Evolutionary conservation across 2,888 invertebrate genomes (phyloP).

Genomic region (Nematopogon swammerdamellus): DNA sequence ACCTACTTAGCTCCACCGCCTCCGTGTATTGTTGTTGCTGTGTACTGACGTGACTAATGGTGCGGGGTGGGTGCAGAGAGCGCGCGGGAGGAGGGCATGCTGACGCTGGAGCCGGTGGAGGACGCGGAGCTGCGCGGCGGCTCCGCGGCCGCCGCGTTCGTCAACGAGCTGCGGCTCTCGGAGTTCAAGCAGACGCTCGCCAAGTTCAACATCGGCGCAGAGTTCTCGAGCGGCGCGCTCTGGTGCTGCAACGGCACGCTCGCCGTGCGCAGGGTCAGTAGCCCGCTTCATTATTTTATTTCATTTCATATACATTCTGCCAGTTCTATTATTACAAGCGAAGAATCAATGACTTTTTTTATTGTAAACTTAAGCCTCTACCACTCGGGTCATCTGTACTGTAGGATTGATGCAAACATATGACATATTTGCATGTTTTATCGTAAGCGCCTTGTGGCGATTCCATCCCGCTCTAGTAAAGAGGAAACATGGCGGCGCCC

Average conservation of each 20-base stretch:
- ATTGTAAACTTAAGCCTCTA: too few species aligned
- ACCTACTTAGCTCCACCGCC: too few species aligned
- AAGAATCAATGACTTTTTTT: too few species aligned
- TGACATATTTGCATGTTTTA: too few species aligned
- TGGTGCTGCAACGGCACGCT: slow-evolving; percentile 92
- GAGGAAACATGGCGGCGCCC: too few species aligned
- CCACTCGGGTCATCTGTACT: too few species aligned
- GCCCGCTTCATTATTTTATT: not conserved
- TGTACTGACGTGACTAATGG: too few species aligned
- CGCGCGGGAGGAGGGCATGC: slow-evolving; percentile 54
- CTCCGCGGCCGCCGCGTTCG: slow-evolving; percentile 80
- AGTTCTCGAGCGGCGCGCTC: slow-evolving; percentile 88
- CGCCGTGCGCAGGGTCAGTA: slow-evolving; percentile 76
- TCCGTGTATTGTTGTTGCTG: too few species aligned
- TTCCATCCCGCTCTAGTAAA: too few species aligned
- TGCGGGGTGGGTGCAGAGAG: too few species aligned
- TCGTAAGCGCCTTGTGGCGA: too few species aligned
- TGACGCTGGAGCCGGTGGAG: slow-evolving; percentile 66
- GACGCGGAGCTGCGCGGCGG: slow-evolving; percentile 49
- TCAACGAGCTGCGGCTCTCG: slow-evolving; percentile 90
- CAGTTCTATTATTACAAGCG: not conserved
- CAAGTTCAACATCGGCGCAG: slow-evolving; percentile 74
- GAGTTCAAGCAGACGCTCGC: slow-evolving; percentile 92
- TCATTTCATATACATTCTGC: not conserved
- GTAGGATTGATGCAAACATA: too few species aligned